Evolutionary conservation across 2,888 invertebrate species (phyloP).

Genomic region (Hirtodrosophila confusa): DNA sequence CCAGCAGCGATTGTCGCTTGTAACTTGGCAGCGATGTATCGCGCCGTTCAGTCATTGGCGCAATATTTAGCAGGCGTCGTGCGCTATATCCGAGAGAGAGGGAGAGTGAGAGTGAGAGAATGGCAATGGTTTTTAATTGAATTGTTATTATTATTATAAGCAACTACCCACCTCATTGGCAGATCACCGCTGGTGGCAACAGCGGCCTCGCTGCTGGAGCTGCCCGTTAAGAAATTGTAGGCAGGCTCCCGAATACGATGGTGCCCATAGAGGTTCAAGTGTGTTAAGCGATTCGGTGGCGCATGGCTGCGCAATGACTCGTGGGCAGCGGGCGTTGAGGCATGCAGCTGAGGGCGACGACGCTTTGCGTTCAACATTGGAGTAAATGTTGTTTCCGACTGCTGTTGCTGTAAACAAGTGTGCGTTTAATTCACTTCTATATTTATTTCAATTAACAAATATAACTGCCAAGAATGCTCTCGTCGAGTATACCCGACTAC

Average conservation of each 20-base stretch:
- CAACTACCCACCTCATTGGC: conserved; percentile 52
- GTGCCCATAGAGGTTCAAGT: conserved; percentile 68
- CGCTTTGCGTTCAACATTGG: conserved; percentile 52
- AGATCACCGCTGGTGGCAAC: conserved; percentile 73
- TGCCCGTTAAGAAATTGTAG: conserved; percentile 63
- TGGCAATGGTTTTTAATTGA: no score
- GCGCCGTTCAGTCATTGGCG: conserved; percentile 60
- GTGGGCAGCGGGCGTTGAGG: conserved; percentile 52
- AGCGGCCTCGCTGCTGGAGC: conserved; percentile 42
- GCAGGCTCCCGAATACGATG: conserved; percentile 73
- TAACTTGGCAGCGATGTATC: conserved; percentile 55
- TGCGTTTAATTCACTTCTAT: background rate
- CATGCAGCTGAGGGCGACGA: conserved; percentile 45
- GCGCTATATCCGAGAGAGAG: conserved; percentile 57
- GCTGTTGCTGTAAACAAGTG: conserved; percentile 8
- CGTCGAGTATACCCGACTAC: no score
- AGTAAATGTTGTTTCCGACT: conserved; percentile 38
- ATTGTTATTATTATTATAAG: no score
- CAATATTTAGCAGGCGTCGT: conserved; percentile 80
- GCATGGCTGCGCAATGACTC: conserved; percentile 26
- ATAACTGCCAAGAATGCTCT: no score
- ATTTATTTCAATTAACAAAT: no score
- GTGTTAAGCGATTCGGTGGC: conserved; percentile 37
- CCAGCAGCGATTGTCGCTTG: conserved; percentile 69
- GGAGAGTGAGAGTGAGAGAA: no score